Evolutionary conservation across 2,888 invertebrate genomes (phyloP).

Genomic region (Phytoseiulus persimilis): DNA sequence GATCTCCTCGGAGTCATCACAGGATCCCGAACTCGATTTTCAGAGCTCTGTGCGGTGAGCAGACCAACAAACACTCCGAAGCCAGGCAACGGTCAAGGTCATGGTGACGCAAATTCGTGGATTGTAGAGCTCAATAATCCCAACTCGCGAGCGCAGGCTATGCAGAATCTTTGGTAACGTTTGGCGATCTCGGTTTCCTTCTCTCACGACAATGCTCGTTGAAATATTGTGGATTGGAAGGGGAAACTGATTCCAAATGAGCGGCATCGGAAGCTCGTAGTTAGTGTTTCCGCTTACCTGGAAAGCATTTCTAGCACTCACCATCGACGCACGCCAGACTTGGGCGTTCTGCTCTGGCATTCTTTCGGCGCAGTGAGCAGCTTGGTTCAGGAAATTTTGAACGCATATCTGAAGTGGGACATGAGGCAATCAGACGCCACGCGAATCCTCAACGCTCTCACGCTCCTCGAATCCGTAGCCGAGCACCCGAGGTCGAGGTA

Average conservation of each 20-base stretch:
- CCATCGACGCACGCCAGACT: not conserved
- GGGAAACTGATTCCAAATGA: not conserved
- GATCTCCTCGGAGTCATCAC: no score
- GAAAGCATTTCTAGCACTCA: not conserved
- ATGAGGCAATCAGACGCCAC: not conserved
- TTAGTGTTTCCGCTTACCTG: not conserved
- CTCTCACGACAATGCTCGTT: no score
- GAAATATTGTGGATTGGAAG: not conserved
- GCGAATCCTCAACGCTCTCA: not conserved
- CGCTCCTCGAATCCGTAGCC: not conserved
- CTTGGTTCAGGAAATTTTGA: not conserved
- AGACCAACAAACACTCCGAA: not conserved
- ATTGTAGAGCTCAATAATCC: not conserved
- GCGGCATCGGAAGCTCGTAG: no score
- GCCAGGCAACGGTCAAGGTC: not conserved
- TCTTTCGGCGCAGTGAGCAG: not conserved
- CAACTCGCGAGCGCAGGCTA: not conserved
- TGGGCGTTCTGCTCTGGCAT: not conserved
- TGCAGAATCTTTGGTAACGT: not conserved
- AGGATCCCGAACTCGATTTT: not conserved
- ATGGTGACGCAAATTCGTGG: not conserved
- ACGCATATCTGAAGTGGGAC: not conserved
- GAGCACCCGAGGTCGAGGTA: not conserved
- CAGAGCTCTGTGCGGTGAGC: not conserved
- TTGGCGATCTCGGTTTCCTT: no score